Conservation (phyloP, 2,797 vertebrate species). For the Miichthys miiuy region DNA sequence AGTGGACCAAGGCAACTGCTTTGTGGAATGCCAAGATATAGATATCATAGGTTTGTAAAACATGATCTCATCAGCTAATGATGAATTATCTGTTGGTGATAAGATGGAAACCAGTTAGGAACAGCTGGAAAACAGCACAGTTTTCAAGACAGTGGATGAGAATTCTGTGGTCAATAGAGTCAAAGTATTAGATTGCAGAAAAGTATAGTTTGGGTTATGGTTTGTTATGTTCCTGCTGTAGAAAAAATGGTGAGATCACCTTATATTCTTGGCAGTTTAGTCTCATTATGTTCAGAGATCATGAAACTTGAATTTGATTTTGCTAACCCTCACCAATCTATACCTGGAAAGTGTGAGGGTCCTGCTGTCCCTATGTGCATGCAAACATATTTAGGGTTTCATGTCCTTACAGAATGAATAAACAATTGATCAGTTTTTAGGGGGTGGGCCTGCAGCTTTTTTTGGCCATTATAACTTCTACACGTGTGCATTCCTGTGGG, state of each 20-base stretch:
- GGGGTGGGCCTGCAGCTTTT: neutral
- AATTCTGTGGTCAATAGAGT: neutral
- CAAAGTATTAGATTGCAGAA: too few species aligned
- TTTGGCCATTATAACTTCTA: neutral
- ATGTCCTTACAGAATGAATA: neutral
- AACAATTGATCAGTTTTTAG: neutral
- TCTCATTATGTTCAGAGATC: neutral
- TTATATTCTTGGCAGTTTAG: neutral
- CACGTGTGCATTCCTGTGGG: neutral
- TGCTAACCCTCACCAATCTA: neutral
- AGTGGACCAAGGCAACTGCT: neutral
- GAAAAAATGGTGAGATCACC: neutral
- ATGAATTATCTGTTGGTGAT: neutral
- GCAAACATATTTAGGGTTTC: conserved; percentile 2
- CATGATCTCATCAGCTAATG: neutral
- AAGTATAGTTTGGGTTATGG: neutral
- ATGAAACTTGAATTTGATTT: neutral
- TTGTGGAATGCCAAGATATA: neutral
- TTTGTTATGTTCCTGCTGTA: neutral
- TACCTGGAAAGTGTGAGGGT: neutral
- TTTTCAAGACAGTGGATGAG: neutral
- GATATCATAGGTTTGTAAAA: neutral
- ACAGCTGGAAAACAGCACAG: neutral
- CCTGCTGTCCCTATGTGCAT: neutral
- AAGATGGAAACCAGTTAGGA: neutral